Evolutionary conservation across 2,113 vertebrate species (phyloP), one percentile per base, ranked within the genome.

Genomic region (Pteruthius melanotis): DNA sequence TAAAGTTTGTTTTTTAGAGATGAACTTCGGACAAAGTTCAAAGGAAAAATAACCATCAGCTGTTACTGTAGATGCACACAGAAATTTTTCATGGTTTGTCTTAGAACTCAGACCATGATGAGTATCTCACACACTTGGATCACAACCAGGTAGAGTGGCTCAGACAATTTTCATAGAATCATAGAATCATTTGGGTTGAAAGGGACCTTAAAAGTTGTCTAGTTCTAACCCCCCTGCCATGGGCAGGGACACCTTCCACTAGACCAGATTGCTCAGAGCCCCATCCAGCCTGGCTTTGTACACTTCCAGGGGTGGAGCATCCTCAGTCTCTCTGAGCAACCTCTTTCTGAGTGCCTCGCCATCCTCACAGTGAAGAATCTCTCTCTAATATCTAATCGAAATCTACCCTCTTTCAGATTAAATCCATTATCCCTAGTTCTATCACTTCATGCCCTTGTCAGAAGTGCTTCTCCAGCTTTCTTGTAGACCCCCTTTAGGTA

Each of bases 11-110:
- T 92, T 84, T 95, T 93, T 90, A 87, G 89, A 78, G 86, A 89
- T 93, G 94, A 92, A 96, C 95, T 92, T 93, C 79, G 94, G 86
- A 90, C 93, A 69, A 90, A 90, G 90, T 90, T 95, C 92, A 90
- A 94, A 94, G 93, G 54, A 89, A 89, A 94, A 92, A 92, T 37
- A 80, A 94, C 93, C 72, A 42, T 92, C 90, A 86, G n/a, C 72
- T 81, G 45, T 90, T 96, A 63, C 64, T 33, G 6, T 81, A 75
- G 76, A 87, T 78, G 72, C 33, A 40, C 9, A 31, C 60, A 87
- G 82, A 90, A 87, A 71, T 57, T 83, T 86, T 74, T 70, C 45
- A 1, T 76, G 50, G 47, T 90, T 91, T 90, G 68, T 81, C 77
- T 74, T 74, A 66, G 71, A 88, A 59, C 28, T 64, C 27, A 14